phyloP scores from a whole-genome alignment of 1,140 invertebrate genomes.

The Eupristina koningsbergeri region DNA sequence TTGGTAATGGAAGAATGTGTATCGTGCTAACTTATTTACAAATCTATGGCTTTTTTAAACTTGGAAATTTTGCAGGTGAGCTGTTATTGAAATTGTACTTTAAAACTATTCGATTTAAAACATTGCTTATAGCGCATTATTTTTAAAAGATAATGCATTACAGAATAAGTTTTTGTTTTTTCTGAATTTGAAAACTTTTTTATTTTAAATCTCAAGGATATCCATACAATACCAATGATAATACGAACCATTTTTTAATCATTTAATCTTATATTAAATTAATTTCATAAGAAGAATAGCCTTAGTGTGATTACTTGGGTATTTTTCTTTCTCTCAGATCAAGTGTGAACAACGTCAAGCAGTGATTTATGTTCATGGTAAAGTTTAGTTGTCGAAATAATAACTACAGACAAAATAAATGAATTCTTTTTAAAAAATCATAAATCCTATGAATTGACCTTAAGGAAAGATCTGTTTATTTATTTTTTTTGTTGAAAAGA shows the following conservation, averaged over 20 bases:
- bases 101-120: not conserved
- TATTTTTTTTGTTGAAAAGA: too few species aligned
- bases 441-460: not conserved
- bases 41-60: constrained; percentile 8
- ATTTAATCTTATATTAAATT: too few species aligned
- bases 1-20: constrained; percentile 6
- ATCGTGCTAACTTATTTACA: not conserved
- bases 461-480: not conserved
- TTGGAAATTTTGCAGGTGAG: not conserved
- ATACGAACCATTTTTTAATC: too few species aligned
- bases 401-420: not conserved
- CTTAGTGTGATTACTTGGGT: not conserved
- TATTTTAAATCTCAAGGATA: too few species aligned
- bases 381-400: not conserved
- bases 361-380: not conserved
- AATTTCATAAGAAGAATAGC: not conserved
- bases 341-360: not conserved
- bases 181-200: too few species aligned
- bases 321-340: not conserved
- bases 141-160: too few species aligned
- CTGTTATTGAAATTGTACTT: not conserved
- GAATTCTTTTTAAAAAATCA: not conserved
- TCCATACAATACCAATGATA: too few species aligned
- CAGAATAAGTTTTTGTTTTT: too few species aligned
- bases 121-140: too few species aligned